phyloP scores from a whole-genome alignment of 2,113 vertebrate genomes.

The Nestor notabilis region DNA sequence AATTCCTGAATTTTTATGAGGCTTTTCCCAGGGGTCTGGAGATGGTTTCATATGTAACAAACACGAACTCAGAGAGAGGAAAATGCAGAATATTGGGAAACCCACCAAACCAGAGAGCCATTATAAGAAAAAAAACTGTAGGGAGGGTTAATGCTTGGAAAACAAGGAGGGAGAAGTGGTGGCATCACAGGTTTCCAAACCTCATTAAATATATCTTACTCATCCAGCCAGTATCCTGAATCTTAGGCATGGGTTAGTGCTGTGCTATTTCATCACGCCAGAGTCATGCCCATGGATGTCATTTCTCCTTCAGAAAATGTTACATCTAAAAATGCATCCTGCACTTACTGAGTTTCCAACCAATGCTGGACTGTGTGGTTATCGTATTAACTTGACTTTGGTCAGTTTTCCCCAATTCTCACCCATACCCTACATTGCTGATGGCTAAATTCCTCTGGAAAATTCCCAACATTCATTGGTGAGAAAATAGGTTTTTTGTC shows the following conservation, averaged over 20 bases:
- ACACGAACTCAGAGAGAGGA: not conserved
- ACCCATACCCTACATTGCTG: not conserved
- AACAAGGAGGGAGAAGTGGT: slow-evolving; percentile 8
- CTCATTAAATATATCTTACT: not conserved
- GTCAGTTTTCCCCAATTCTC: not conserved
- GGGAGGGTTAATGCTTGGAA: slow-evolving; percentile 17
- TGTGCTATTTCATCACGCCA: accelerated
- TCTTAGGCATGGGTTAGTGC: not conserved
- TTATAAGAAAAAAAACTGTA: not conserved
- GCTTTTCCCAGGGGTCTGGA: slow-evolving; percentile 33
- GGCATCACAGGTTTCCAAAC: slow-evolving; percentile 42
- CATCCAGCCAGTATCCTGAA: not conserved
- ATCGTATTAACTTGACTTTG: not conserved
- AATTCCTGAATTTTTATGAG: slow-evolving; percentile 63
- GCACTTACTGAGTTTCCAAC: not conserved
- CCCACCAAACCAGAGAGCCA: slow-evolving; percentile 23
- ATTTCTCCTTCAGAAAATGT: not conserved
- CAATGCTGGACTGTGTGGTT: not conserved
- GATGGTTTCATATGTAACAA: slow-evolving; percentile 19
- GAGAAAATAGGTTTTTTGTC: not conserved
- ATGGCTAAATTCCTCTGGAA: not conserved
- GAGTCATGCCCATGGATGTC: not conserved
- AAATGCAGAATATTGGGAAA: slow-evolving; percentile 38
- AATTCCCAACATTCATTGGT: accelerated
- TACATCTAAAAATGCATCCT: not conserved